These are phyloP conservation scores for Lepas anatifera DNA, from an alignment of 2,888 invertebrate species.

Conservation along the genomic window DNA sequence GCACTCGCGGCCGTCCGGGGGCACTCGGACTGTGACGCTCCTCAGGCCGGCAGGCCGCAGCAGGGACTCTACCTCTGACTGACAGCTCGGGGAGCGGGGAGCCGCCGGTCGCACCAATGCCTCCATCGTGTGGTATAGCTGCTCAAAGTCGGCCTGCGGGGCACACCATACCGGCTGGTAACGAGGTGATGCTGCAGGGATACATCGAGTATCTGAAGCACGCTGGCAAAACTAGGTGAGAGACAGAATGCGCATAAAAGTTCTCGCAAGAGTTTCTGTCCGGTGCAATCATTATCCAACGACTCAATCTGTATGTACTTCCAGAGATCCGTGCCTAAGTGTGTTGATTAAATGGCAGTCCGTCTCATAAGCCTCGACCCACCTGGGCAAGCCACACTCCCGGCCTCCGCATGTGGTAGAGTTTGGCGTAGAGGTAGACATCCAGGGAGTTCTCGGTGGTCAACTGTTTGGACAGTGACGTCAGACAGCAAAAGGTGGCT, in stretches of 20 bases:
- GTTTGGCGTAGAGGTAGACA: conserved; percentile 38
- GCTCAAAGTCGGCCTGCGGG: neutral
- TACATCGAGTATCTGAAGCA: no score
- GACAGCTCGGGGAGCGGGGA: neutral
- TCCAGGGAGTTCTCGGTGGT: conserved; percentile 36
- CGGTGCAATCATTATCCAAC: no score
- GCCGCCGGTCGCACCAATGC: neutral
- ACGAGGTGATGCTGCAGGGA: no score
- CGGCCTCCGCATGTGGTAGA: conserved; percentile 38
- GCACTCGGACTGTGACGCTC: neutral
- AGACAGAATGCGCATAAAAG: no score
- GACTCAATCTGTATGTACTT: no score
- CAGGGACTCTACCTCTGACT: neutral
- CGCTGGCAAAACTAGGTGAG: no score
- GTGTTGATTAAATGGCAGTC: no score
- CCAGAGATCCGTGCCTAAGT: no score
- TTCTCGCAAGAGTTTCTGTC: no score
- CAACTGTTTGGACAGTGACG: conserved; percentile 36
- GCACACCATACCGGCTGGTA: no score
- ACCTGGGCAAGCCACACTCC: conserved; percentile 34
- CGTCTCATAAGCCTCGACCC: no score
- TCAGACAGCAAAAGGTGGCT: conserved; percentile 38
- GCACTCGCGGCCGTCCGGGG: neutral
- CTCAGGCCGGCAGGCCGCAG: neutral
- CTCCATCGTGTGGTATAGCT: conserved; percentile 2